Conservation (phyloP, 2,797 vertebrate species). For the Mycteria americana region DNA sequence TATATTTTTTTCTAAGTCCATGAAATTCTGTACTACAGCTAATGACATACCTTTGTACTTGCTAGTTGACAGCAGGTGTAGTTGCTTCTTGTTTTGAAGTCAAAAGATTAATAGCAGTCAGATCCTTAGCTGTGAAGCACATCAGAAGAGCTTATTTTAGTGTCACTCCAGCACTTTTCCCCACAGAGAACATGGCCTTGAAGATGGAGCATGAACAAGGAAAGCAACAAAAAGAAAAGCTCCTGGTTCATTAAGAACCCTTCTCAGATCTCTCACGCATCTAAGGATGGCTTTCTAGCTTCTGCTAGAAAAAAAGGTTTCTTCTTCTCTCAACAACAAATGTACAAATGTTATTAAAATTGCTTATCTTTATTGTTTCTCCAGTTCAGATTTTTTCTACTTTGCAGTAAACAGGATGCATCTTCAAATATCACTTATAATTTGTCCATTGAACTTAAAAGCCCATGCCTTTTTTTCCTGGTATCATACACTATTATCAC, state of each 20-base stretch:
- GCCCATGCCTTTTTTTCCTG: neutral
- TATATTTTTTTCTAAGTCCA: neutral
- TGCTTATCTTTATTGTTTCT: neutral
- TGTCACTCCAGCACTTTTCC: neutral
- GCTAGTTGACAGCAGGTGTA: neutral
- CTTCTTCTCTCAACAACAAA: neutral
- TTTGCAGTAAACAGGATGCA: neutral
- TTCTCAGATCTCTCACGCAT: neutral
- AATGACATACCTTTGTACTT: neutral
- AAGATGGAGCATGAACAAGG: neutral
- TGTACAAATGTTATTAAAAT: neutral
- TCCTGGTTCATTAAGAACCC: neutral
- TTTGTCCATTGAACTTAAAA: neutral
- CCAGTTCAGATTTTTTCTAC: neutral
- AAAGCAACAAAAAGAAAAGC: neutral
- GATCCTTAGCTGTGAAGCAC: neutral
- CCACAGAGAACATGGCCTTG: neutral
- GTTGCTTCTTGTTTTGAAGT: conserved; percentile 22
- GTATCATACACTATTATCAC: neutral
- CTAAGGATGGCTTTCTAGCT: neutral
- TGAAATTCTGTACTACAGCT: neutral
- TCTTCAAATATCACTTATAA: neutral
- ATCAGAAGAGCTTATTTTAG: conserved; percentile 26
- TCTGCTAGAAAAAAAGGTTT: neutral
- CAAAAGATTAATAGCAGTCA: conserved; percentile 23